Evolutionary conservation across 2,113 vertebrate species (phyloP).

Genomic region (Abramis brama): DNA sequence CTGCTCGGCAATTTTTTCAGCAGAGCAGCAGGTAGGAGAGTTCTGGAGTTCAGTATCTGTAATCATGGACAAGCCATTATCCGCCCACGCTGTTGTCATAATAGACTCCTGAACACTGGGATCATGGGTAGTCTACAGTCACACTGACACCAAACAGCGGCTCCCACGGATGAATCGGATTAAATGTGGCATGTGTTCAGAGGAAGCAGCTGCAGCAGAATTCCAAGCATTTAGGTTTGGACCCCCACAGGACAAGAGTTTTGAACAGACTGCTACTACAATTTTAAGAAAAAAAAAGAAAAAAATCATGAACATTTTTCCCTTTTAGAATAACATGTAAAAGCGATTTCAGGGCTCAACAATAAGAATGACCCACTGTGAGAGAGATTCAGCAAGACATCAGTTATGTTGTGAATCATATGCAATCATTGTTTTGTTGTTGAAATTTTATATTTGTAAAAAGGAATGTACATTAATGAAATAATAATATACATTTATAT

Average conservation of each 20-base stretch:
- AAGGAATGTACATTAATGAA: too few species aligned
- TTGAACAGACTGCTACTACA: background rate
- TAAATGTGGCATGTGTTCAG: background rate
- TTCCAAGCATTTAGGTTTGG: conserved; percentile 23
- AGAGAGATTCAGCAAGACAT: too few species aligned
- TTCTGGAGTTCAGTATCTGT: conserved; percentile 58
- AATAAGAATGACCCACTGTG: too few species aligned
- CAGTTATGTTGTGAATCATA: background rate
- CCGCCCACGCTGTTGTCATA: conserved; percentile 36
- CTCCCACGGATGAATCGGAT: background rate
- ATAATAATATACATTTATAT: too few species aligned
- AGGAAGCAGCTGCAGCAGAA: background rate
- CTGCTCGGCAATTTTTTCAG: conserved; percentile 52
- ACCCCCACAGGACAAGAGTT: background rate
- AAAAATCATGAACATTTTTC: background rate
- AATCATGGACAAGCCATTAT: conserved; percentile 58
- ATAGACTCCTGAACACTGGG: background rate
- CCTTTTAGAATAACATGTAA: background rate
- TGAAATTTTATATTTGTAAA: too few species aligned
- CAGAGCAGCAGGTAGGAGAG: conserved; percentile 58
- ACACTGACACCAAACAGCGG: background rate
- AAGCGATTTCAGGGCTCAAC: background rate
- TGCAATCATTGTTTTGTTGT: background rate
- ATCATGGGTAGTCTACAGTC: background rate
- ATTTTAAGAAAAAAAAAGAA: background rate